Base-by-base conservation (phyloP, 1,140 invertebrate genomes). In the Stegodyphus dumicola region DNA sequence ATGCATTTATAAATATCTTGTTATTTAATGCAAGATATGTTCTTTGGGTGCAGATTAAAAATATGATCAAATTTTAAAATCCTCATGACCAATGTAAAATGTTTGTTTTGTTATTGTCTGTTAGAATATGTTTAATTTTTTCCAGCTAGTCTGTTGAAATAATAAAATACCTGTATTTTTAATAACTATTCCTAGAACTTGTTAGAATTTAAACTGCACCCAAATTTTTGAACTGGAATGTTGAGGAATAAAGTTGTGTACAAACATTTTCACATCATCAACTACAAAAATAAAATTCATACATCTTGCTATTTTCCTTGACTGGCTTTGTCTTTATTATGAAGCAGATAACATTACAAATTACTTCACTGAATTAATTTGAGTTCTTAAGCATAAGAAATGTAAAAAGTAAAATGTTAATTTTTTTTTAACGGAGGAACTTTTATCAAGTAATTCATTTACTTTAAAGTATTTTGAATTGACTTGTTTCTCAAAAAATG, bases 191-290 rank as follows among this genome's bases (percentile, higher is more conserved):
- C 13, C 13, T 15, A 17, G 11, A 15, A 67, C 7, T 17, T 67
- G 11, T 67, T 67, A 67, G 65, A 0, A 67, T 60, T 60, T 60
- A 60, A 60, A 60, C 56, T 60, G 56, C 56, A 60, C 56, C 65
- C 65, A 67, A n/a, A 67, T 15, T 17, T 67, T 67, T 67, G 13
- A 17, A n/a, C 65, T 67, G 65, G 65, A 67, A 7, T 67, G 65
- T 67, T 67, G 7, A 60, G 15, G 56, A 2, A 60, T 10, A 60
- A 10, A 60, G 15, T 10, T 60, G 65, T 67, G 65, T 67, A 67
- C 65, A 67, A 67, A 67, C 11, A 67, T 17, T 67, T 67, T 67
- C 65, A 67, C 65, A 67, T 67, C 65, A 67, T 67, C 7, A 17
- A 17, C 17, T 17, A 9, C 7, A n/a, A 67, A 67, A 67, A 67